Evolutionary conservation across 1,140 invertebrate genomes (phyloP), one percentile per base, ranked within the genome.

Genomic region (Nebria ingens): DNA sequence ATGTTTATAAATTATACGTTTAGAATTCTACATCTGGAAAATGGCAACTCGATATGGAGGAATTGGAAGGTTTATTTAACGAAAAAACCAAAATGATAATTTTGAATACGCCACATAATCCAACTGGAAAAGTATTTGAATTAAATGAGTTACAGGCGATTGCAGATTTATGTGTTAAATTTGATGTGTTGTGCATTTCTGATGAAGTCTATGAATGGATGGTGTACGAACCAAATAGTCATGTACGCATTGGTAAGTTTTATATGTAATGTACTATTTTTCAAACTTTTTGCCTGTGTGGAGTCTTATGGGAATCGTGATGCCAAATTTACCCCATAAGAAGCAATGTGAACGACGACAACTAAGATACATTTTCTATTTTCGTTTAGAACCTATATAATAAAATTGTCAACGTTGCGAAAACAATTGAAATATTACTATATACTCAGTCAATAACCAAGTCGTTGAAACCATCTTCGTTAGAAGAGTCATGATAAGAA

Each of bases 181-280:
- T 90, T 78, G 84, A 98, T 71, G 84, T 87, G 2, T 70, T 97
- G 3, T 92, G 91, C 52, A 73, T 98, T 2, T 84, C 90, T 9
- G 95, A 98, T 72, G 95, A 98, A 72, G 96, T 98, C 1, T 98
- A 98, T 60, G 94, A 98, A 71, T 97, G 92, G 89, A 80, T 98
- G 62, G 85, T 93, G 19, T 97, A 89, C 66, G 79, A 87, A 63
- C 85, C 85, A 1, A 75, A 80, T 21, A 76, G 91, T 65, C 93
- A 97, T 71, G 81, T 95, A 56, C 79, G 93, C 66, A 96, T 97
- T 57, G 88, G 88, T 89, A 74, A 74, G 67, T 65, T 51, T 42
- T 58, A 20, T 49, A 29, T 25, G 42, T 42, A 9, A n/a, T n/a
- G 6, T 34, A 9, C 25, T 34, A 34, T n/a, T 34, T 34, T 34